Evolutionary conservation across 37 sponge, comb jelly and placozoan genomes (phyloP).

Genomic region (Amphimedon queenslandica): DNA sequence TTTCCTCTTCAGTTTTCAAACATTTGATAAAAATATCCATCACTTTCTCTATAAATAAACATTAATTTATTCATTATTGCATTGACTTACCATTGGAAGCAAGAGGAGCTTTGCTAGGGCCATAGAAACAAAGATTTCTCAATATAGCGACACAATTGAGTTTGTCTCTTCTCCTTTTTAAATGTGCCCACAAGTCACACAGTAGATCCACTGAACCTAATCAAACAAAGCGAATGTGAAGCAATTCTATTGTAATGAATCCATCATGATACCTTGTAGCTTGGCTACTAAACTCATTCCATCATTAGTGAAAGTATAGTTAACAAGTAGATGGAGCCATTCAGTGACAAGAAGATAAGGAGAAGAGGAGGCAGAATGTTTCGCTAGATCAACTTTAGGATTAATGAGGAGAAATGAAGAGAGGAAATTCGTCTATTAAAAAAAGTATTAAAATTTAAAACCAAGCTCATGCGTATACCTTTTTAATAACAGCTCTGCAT

Average conservation of each 20-base stretch:
- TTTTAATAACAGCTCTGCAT: constrained; percentile 62
- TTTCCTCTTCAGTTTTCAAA: background rate
- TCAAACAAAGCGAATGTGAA: background rate
- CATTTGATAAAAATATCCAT: background rate
- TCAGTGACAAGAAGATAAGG: constrained; percentile 9
- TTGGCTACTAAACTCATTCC: constrained; percentile 57
- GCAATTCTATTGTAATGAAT: background rate
- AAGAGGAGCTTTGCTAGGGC: constrained; percentile 59
- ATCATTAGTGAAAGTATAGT: constrained; percentile 66
- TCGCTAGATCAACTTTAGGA: constrained; percentile 40
- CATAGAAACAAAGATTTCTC: constrained; percentile 65
- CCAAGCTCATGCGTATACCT: too few relatives aligned
- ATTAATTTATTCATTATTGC: background rate
- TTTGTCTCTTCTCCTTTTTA: background rate
- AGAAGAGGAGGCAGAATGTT: background rate
- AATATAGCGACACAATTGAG: constrained; percentile 27
- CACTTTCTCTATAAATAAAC: background rate
- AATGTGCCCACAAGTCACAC: constrained; percentile 38
- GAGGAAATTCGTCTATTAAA: constrained; percentile 31
- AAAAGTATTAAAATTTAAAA: background rate
- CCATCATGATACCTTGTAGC: constrained; percentile 39
- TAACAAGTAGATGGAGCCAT: constrained; percentile 59
- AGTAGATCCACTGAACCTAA: constrained; percentile 49
- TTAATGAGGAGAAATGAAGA: constrained; percentile 13
- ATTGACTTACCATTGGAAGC: constrained; percentile 30